Evolutionary conservation across 2,113 vertebrate genomes (phyloP).

Genomic region (Cebidichthys violaceus): DNA sequence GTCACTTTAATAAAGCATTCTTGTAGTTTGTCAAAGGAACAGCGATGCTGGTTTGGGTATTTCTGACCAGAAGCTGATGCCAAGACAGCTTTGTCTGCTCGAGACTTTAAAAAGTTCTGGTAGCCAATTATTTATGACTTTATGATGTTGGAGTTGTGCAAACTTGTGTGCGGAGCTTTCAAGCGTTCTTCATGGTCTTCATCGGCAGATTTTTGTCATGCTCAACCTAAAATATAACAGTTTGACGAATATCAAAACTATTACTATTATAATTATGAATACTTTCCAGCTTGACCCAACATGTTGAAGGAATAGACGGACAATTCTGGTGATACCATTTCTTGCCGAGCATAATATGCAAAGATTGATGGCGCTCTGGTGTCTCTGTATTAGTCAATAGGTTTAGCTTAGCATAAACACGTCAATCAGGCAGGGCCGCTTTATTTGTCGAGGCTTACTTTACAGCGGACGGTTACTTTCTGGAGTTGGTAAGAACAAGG

Average conservation of each 20-base stretch:
- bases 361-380: neutral
- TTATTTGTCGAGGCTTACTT: no score
- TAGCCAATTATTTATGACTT: neutral
- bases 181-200: neutral
- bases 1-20: conserved; percentile 16
- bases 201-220: neutral
- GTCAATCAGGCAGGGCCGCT: no score
- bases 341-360: neutral
- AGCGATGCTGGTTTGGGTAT: neutral
- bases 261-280: neutral
- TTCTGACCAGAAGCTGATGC: neutral
- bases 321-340: neutral
- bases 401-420: neutral
- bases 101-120: neutral
- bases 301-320: neutral
- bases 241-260: neutral
- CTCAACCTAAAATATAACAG: no score
- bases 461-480: no score
- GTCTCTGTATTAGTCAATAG: no score
- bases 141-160: neutral
- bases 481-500: neutral
- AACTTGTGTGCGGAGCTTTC: neutral
- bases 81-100: neutral
- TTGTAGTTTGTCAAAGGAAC: conserved; percentile 8
- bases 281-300: neutral